phyloP scores from a whole-genome alignment of 2,113 vertebrate species.

The Nibea coibor region DNA sequence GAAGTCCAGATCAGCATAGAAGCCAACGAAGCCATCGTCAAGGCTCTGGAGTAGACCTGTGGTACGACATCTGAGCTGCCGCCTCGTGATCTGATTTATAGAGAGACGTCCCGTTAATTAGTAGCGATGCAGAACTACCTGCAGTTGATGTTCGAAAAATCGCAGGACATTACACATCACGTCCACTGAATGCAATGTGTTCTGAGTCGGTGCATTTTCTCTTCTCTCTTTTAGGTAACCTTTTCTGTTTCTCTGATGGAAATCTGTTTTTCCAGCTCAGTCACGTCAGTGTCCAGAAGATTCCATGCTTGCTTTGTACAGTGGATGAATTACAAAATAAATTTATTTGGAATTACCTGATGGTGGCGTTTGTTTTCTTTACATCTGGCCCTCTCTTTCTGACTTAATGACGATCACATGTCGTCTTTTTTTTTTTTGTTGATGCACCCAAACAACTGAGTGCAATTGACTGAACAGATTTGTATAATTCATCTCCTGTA shows the following conservation, averaged over 20 bases:
- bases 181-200: background rate
- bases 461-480: background rate
- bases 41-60: slow-evolving; percentile 90
- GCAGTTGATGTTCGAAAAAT: background rate
- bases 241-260: slow-evolving; percentile 62
- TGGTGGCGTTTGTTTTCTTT: slow-evolving; percentile 9
- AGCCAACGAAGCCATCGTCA: slow-evolving; percentile 93
- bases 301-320: slow-evolving; percentile 85
- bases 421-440: background rate
- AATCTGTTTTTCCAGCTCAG: slow-evolving; percentile 68
- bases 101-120: background rate
- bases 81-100: background rate
- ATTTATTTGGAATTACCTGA: slow-evolving; percentile 83
- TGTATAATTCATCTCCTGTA: background rate
- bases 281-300: slow-evolving; percentile 71
- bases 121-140: background rate
- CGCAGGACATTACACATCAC: background rate
- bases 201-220: background rate
- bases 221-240: slow-evolving; percentile 48
- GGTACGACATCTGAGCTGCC: slow-evolving; percentile 57
- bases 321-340: slow-evolving; percentile 83
- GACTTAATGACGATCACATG: background rate
- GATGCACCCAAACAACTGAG: background rate
- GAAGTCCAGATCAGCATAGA: slow-evolving; percentile 93
- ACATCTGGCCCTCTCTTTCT: background rate